phyloP scores from a whole-genome alignment of 1,140 invertebrate species.

The Drosophila parvula region DNA sequence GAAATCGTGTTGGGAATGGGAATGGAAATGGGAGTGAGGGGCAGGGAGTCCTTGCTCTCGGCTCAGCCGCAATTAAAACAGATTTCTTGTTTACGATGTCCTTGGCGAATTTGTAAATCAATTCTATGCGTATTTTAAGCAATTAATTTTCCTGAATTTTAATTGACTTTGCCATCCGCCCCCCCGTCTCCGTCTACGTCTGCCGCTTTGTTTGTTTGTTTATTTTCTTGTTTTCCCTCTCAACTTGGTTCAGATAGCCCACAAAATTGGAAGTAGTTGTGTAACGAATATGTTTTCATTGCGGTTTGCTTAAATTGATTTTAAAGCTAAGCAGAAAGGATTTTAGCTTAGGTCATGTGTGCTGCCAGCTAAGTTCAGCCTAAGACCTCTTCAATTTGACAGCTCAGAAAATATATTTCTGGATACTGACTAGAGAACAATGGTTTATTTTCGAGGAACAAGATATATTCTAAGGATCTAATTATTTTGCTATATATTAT shows the following conservation, averaged over 20 bases:
- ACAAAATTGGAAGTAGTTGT: conserved; percentile 19
- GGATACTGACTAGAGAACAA: no score
- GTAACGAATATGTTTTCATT: conserved; percentile 36
- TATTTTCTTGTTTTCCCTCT: conserved; percentile 35
- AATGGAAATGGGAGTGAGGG: background rate
- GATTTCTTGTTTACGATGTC: conserved; percentile 79
- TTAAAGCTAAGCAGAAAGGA: conserved; percentile 24
- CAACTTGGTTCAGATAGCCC: conserved; percentile 14
- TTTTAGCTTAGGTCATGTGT: conserved; percentile 23
- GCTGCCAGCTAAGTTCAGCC: conserved; percentile 1
- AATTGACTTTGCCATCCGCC: conserved; percentile 57
- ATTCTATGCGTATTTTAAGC: conserved; percentile 73
- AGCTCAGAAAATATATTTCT: background rate
- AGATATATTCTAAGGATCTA: background rate
- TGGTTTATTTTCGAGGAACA: conserved; percentile 1
- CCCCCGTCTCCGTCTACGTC: background rate
- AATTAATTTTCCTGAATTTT: conserved; percentile 75
- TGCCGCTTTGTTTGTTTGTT: conserved; percentile 32
- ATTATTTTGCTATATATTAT: no score
- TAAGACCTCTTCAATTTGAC: conserved; percentile 10
- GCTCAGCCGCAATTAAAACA: conserved; percentile 77
- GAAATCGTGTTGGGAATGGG: conserved; percentile 12
- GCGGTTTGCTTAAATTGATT: conserved; percentile 38
- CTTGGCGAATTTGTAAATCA: conserved; percentile 79
- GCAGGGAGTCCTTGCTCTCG: conserved; percentile 40